Percentiles rank a stretch among this genome's conserved stretches.
Conservation (phyloP, 2,113 vertebrate genomes). For the Taxidea taxus region DNA sequence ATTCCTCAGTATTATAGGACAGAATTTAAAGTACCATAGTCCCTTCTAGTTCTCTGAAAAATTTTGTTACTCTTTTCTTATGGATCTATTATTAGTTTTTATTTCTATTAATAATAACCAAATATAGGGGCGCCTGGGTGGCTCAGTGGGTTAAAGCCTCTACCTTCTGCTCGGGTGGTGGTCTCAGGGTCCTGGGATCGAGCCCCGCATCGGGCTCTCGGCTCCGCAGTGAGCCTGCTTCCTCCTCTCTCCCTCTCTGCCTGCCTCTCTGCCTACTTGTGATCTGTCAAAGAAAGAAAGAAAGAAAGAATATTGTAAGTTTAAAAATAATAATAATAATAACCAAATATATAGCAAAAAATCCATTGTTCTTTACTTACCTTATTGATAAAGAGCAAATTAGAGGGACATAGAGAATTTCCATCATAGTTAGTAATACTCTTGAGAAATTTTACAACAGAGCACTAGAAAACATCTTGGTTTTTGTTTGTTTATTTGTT, state of each 20-base stretch:
- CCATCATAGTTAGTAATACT: neutral
- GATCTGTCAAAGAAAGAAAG: too few relatives aligned
- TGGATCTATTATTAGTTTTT: neutral
- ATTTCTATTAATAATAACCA: constrained; percentile 5
- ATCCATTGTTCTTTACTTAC: neutral
- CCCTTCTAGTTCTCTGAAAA: neutral
- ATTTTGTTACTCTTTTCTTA: neutral
- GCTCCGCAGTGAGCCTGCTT: too few relatives aligned
- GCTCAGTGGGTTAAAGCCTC: too few relatives aligned
- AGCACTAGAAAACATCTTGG: neutral
- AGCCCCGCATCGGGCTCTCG: too few relatives aligned
- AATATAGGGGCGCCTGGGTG: too few relatives aligned
- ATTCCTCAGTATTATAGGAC: neutral
- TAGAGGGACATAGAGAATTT: neutral
- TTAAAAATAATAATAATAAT: neutral
- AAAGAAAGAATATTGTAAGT: too few relatives aligned
- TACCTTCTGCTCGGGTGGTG: too few relatives aligned
- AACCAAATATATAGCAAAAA: neutral
- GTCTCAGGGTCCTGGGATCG: too few relatives aligned
- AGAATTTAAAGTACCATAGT: neutral
- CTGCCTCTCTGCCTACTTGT: too few relatives aligned
- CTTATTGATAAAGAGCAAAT: neutral
- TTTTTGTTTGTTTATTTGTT: neutral
- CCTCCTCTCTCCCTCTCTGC: too few relatives aligned
- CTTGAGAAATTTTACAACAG: neutral